These are phyloP conservation scores for Microcebus tavaratra DNA, from an alignment of 2,113 vertebrate species.

Conservation along the genomic window DNA sequence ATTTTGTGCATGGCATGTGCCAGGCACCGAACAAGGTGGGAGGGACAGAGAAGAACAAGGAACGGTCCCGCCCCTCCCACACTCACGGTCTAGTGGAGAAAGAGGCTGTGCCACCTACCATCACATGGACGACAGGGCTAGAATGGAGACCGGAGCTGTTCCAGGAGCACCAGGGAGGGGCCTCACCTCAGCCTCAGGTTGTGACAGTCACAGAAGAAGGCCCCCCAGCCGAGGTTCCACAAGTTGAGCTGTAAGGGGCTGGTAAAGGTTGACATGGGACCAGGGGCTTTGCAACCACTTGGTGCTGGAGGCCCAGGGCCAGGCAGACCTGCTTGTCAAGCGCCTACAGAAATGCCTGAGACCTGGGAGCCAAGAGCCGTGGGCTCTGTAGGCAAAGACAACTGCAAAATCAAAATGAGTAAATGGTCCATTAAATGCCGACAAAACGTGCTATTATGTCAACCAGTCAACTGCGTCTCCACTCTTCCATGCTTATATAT, in stretches of 20 bases:
- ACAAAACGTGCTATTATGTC: background rate
- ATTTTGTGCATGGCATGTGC: background rate
- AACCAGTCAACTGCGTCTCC: slow-evolving; percentile 2
- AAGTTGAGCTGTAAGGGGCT: background rate
- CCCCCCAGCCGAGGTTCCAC: rapidly evolving
- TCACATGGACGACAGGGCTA: background rate
- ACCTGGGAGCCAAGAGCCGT: background rate
- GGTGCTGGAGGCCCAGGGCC: background rate
- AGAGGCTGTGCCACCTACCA: rapidly evolving
- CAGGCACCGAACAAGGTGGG: background rate
- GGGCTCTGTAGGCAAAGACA: background rate
- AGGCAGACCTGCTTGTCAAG: no score
- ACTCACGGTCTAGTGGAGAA: background rate
- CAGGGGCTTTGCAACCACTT: background rate
- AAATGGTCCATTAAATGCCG: slow-evolving; percentile 35
- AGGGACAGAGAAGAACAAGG: background rate
- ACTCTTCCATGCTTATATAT: background rate
- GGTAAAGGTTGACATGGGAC: background rate
- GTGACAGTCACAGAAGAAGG: background rate
- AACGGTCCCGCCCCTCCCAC: rapidly evolving
- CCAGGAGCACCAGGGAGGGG: background rate
- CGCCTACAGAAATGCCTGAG: background rate
- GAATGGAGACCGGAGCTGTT: background rate
- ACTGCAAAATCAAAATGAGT: background rate
- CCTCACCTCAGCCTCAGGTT: no score